Conservation (phyloP, 1,140 invertebrate genomes). For the Solenopsis invicta region DNA sequence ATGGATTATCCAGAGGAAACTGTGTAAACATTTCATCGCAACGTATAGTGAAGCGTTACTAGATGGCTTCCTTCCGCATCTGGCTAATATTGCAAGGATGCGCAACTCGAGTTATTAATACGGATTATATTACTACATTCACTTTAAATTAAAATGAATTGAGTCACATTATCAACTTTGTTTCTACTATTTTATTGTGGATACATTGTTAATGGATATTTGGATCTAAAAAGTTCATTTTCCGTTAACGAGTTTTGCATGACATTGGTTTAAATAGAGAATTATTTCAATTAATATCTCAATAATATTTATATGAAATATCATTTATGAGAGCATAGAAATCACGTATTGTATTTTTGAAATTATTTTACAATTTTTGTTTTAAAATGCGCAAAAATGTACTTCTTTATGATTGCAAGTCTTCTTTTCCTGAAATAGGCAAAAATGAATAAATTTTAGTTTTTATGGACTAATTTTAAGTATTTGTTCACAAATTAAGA, state of each 20-base stretch:
- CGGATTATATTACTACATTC: neutral
- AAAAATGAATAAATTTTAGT: neutral
- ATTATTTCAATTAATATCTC: neutral
- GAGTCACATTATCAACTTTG: constrained; percentile 39
- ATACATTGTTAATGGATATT: neutral
- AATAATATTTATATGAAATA: neutral
- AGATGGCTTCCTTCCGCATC: constrained; percentile 1
- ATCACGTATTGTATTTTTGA: neutral
- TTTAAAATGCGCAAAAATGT: neutral
- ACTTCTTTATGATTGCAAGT: neutral
- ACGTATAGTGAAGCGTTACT: constrained; percentile 7
- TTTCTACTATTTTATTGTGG: constrained; percentile 28
- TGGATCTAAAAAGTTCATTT: neutral
- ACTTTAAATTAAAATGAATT: constrained; percentile 50
- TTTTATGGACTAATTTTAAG: neutral
- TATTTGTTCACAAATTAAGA: neutral
- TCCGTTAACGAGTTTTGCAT: neutral
- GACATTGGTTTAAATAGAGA: neutral
- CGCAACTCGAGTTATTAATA: constrained; percentile 21
- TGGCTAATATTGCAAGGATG: neutral
- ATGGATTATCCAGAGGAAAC: constrained; percentile 27
- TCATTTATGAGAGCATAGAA: too few relatives aligned
- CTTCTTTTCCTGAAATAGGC: neutral
- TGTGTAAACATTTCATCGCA: constrained; percentile 47
- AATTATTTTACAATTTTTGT: neutral